Evolutionary conservation across 2,113 vertebrate species (phyloP).

Genomic region (Bagarius yarrelli): DNA sequence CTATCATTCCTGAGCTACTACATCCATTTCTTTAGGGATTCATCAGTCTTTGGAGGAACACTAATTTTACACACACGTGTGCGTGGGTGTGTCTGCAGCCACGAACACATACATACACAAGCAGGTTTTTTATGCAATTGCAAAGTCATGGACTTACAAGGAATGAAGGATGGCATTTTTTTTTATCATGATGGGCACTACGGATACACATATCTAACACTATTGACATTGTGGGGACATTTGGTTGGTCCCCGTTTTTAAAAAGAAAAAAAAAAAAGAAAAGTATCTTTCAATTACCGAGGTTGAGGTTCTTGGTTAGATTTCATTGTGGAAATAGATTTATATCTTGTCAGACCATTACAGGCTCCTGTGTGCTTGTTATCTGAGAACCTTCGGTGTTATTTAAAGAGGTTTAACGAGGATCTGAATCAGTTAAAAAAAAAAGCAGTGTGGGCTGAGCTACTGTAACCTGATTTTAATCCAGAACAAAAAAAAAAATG

Average conservation of each 20-base stretch:
- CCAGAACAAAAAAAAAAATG: not conserved
- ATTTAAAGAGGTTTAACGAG: constrained; percentile 24
- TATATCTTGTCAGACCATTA: not conserved
- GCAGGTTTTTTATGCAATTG: constrained; percentile 26
- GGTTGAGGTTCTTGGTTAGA: not conserved
- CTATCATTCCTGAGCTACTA: constrained; percentile 36
- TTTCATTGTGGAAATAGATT: not conserved
- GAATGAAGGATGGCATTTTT: not conserved
- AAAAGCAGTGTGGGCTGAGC: constrained; percentile 29
- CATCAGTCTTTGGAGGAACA: constrained; percentile 28
- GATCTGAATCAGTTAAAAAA: constrained; percentile 10
- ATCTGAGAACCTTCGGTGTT: not conserved
- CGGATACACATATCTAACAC: not conserved
- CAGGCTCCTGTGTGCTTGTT: constrained; percentile 11
- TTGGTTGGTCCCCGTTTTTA: rapidly evolving
- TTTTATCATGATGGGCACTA: not conserved
- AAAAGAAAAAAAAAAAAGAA: not conserved
- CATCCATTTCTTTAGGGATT: constrained; percentile 43
- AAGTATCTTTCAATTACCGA: not conserved
- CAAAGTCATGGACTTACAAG: constrained; percentile 26
- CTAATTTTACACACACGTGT: constrained; percentile 44
- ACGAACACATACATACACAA: not conserved
- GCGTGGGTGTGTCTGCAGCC: no score
- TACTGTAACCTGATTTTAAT: constrained; percentile 28
- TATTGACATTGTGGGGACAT: not conserved